Evolutionary conservation across 2,797 vertebrate species (phyloP).

Genomic region (Macrochelys suwanniensis): DNA sequence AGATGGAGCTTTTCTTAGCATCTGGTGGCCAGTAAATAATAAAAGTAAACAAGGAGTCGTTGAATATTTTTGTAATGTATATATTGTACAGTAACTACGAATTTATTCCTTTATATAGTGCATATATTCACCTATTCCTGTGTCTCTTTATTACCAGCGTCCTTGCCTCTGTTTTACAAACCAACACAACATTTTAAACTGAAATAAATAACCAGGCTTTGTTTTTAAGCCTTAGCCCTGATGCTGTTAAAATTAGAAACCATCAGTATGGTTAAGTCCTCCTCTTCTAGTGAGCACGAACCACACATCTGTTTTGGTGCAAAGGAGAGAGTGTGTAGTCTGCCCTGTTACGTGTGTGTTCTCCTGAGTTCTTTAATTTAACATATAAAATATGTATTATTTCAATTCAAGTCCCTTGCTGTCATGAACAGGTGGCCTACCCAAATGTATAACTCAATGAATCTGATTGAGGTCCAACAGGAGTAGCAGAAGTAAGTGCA

Average conservation of each 20-base stretch:
- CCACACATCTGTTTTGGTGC: background rate
- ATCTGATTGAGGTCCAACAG: background rate
- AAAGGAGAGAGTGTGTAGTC: background rate
- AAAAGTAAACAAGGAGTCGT: background rate
- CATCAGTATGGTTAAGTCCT: background rate
- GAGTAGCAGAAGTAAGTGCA: background rate
- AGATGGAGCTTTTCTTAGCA: background rate
- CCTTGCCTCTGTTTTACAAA: background rate
- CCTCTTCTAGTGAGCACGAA: background rate
- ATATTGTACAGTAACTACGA: background rate
- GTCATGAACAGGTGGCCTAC: background rate
- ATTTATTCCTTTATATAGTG: background rate
- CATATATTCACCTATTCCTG: background rate
- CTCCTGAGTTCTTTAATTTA: background rate
- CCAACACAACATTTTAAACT: background rate
- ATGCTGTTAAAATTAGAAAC: background rate
- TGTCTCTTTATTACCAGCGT: background rate
- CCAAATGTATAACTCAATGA: background rate
- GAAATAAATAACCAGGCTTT: background rate
- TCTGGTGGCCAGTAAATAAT: background rate
- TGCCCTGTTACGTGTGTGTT: background rate
- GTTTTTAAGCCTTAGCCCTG: background rate
- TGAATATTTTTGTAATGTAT: background rate
- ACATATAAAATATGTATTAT: background rate
- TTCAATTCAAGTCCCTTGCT: constrained; percentile 1